Evolutionary conservation across 2,797 vertebrate genomes (phyloP).

Genomic region (Coregonus sp.): DNA sequence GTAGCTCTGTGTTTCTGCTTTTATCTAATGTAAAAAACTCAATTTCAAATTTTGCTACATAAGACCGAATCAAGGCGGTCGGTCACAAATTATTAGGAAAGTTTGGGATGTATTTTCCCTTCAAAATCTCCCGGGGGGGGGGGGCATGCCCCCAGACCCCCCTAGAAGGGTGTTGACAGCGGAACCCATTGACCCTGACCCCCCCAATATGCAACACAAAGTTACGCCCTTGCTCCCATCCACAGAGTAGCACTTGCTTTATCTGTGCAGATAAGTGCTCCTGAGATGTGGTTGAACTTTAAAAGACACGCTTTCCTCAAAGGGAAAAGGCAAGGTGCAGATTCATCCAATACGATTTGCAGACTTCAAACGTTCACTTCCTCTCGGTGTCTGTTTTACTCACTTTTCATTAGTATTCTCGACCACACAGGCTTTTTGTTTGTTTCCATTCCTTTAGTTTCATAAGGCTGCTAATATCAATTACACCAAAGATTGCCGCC

Average conservation of each 20-base stretch:
- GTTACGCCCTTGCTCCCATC: neutral
- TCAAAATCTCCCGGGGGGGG: too few species aligned
- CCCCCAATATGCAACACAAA: neutral
- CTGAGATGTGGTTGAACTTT: neutral
- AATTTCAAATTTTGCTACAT: too few species aligned
- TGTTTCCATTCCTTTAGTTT: conserved; percentile 60
- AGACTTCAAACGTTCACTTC: conserved; percentile 30
- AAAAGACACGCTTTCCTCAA: neutral
- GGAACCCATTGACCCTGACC: neutral
- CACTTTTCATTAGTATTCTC: conserved; percentile 49
- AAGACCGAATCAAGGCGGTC: too few species aligned
- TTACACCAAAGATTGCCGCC: conserved; percentile 59
- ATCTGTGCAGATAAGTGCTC: neutral
- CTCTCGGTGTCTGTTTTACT: neutral
- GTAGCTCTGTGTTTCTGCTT: too few species aligned
- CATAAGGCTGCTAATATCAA: conserved; percentile 65
- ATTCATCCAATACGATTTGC: conserved; percentile 38
- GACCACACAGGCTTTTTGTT: conserved; percentile 54
- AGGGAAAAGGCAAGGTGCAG: conserved; percentile 32
- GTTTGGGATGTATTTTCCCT: too few species aligned
- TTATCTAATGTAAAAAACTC: too few species aligned
- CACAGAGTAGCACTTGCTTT: neutral
- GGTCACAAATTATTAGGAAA: too few species aligned
- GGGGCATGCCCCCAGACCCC: too few species aligned
- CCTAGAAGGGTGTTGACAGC: too few species aligned